phyloP scores from a whole-genome alignment of 2,888 invertebrate species.

The Chrysina gloriosa region DNA sequence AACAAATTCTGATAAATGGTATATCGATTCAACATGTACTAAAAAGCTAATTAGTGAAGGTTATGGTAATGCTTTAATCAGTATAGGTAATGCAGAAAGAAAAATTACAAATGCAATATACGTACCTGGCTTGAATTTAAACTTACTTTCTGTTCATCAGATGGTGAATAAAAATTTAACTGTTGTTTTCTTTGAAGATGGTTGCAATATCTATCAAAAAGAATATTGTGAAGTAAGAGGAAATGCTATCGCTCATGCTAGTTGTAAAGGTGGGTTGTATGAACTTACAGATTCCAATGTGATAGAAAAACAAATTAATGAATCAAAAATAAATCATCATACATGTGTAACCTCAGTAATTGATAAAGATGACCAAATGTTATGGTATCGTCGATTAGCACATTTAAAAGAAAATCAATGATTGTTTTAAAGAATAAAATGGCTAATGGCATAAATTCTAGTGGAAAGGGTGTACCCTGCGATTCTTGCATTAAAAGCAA shows the following conservation, averaged over 20 bases:
- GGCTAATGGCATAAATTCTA: not conserved
- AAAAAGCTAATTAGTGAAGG: not conserved
- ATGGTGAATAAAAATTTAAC: slow-evolving; percentile 7
- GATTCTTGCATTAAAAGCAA: not conserved
- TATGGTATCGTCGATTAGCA: not conserved
- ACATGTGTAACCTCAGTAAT: too few species aligned
- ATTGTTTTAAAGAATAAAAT: not conserved
- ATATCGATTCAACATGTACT: slow-evolving; percentile 54
- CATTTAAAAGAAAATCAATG: not conserved
- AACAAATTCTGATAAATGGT: slow-evolving; percentile 60
- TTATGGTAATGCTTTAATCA: not conserved
- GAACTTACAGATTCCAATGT: too few species aligned
- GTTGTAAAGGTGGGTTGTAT: too few species aligned
- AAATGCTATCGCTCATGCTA: too few species aligned
- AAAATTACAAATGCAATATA: slow-evolving; percentile 6
- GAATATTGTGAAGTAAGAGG: too few species aligned
- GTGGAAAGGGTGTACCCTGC: not conserved
- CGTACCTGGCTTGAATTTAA: not conserved
- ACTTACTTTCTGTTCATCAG: slow-evolving; percentile 3
- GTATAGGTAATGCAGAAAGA: not conserved
- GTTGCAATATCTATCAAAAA: not conserved
- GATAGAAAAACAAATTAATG: too few species aligned
- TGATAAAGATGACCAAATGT: too few species aligned
- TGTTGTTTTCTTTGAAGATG: not conserved
- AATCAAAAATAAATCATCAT: too few species aligned